Evolutionary conservation across 2,113 vertebrate genomes (phyloP).

Genomic region (Eolophus roseicapilla): DNA sequence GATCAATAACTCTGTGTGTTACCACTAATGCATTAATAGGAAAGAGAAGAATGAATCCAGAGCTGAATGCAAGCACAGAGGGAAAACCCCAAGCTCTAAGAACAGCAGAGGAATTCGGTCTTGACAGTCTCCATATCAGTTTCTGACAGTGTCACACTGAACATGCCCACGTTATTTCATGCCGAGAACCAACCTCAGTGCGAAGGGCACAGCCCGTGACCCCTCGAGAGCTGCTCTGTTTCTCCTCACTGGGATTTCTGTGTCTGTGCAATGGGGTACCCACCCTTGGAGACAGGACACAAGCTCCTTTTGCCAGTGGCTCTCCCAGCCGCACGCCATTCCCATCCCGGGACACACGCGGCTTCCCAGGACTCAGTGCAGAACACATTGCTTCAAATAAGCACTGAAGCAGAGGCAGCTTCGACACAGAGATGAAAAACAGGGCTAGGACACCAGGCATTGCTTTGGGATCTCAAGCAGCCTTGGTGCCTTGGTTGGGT

Average conservation of each 20-base stretch:
- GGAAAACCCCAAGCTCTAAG: neutral
- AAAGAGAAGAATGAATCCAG: neutral
- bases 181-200: fast-evolving
- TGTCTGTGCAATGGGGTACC: neutral
- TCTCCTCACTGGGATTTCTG: neutral
- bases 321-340: neutral
- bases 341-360: fast-evolving
- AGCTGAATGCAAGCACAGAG: neutral
- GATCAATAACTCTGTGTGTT: neutral
- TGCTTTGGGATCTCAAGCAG: neutral
- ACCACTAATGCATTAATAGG: neutral
- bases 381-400: neutral
- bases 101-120: neutral
- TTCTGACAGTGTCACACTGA: neutral
- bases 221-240: neutral
- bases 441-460: neutral
- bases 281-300: fast-evolving
- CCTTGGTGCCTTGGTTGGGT: fast-evolving
- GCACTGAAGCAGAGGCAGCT: neutral
- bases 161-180: neutral
- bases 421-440: neutral
- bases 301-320: neutral
- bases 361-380: neutral
- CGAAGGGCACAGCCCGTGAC: fast-evolving
- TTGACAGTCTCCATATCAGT: neutral